Evolutionary conservation across 2,888 invertebrate genomes (phyloP), one percentile per base, ranked within the genome.

Genomic region (Teleiodes luculella): DNA sequence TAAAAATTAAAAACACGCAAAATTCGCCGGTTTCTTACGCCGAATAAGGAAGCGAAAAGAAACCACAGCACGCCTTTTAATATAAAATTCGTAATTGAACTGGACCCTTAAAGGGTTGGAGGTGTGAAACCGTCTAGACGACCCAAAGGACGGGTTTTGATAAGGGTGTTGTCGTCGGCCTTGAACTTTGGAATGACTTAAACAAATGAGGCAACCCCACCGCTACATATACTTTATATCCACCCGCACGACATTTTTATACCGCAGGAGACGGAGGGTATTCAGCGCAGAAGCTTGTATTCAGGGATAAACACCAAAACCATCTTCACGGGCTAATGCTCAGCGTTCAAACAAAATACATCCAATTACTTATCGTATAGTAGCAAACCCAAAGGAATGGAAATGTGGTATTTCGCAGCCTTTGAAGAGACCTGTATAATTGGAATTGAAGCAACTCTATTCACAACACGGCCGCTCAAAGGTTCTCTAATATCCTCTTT

Each of bases 71-170:
- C 11, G 57, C 55, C 54, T 54, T 43, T 59, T 56, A 62, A 66
- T 74, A 74, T 68, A 76, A 72, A 74, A 80, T 67, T 75, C 72
- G 70, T 78, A 79, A 85, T 79, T 78, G 78, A 74, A 76, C 74
- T 78, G 81, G 76, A 76, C 75, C 78, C 78, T 72, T 66, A 75
- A 80, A 84, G 80, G 85, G 85, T 84, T 82, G 76, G 71, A 86
- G 85, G 86, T 86, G 86, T 78, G 83, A 82, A 80, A 68, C 74
- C 80, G 88, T 88, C 88, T 88, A 88, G 88, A 88, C 88, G 84
- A 79, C 77, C 85, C 83, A 76, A 81, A 81, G 80, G 82, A 81
- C 82, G 80, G 79, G 75, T 76, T 78, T 79, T 86, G 86, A 85
- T 86, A 83, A 86, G 86, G 86, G 86, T 85, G 79, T 80, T 78